Conservation (phyloP, 2,113 vertebrate species). For the Hippocampus comes region DNA sequence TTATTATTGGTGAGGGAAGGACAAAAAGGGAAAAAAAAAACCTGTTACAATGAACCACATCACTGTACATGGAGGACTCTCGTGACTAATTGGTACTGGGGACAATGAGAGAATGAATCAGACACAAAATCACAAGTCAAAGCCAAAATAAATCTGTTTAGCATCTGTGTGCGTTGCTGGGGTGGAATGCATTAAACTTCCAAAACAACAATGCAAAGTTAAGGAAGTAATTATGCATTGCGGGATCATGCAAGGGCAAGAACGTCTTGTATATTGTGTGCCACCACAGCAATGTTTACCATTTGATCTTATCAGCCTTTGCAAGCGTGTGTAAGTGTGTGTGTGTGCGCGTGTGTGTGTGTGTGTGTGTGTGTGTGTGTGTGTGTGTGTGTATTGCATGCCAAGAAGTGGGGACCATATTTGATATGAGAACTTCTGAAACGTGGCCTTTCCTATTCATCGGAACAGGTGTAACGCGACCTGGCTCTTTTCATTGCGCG, state of each 20-base stretch:
- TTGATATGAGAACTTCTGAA: constrained; percentile 82
- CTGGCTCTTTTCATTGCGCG: constrained; percentile 69
- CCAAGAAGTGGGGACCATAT: constrained; percentile 49
- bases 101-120: neutral
- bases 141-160: constrained; percentile 1
- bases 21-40: neutral
- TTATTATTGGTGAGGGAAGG: no score
- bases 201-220: constrained; percentile 36
- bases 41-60: neutral
- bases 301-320: no score
- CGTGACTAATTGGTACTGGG: neutral
- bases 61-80: neutral
- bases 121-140: neutral
- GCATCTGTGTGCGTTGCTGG: constrained; percentile 27
- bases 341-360: neutral
- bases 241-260: constrained; percentile 55
- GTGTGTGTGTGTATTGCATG: neutral
- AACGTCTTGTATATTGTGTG: constrained; percentile 69
- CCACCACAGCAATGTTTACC: constrained; percentile 49
- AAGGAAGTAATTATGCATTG: constrained; percentile 67
- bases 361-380: neutral
- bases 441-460: constrained; percentile 69
- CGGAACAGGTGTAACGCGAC: constrained; percentile 75
- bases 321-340: neutral
- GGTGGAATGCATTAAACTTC: constrained; percentile 43